Percentiles rank a stretch among this genome's conserved stretches.
These are phyloP conservation scores for Smithornis capensis DNA, from an alignment of 2,113 vertebrate genomes.

Conservation along the genomic window DNA sequence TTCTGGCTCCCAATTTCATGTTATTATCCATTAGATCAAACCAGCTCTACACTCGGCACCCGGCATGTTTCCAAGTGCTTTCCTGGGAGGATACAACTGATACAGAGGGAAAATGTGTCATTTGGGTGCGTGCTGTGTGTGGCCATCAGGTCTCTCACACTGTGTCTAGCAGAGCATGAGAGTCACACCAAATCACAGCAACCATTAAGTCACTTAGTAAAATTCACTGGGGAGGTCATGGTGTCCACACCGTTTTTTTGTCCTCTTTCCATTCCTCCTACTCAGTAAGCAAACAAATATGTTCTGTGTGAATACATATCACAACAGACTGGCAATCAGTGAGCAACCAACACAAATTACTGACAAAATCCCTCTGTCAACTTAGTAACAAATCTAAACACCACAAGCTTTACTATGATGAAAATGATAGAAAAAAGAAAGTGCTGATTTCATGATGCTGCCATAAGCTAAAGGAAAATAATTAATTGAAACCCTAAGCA, in stretches of 20 bases:
- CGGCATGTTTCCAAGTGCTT: neutral
- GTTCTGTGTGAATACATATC: slow-evolving; percentile 46
- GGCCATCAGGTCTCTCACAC: neutral
- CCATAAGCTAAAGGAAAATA: neutral
- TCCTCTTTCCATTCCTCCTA: slow-evolving; percentile 29
- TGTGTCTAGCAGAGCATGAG: neutral
- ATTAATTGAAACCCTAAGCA: neutral
- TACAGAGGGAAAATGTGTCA: neutral
- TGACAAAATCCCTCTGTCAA: slow-evolving; percentile 55
- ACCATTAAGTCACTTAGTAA: slow-evolving; percentile 32
- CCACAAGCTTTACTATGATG: neutral
- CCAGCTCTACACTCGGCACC: neutral
- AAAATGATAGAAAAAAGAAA: neutral
- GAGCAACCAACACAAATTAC: slow-evolving; percentile 59
- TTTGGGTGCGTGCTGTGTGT: neutral
- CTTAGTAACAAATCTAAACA: neutral
- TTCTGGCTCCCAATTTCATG: neutral
- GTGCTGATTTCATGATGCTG: neutral
- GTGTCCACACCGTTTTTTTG: neutral
- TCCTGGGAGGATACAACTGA: neutral
- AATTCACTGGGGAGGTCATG: slow-evolving; percentile 26
- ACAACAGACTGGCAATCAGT: slow-evolving; percentile 34
- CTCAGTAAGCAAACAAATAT: slow-evolving; percentile 41
- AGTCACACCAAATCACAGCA: slow-evolving; percentile 36
- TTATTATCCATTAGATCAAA: neutral